Evolutionary conservation across 1,140 invertebrate species (phyloP).

Genomic region (Microplitis demolitor): DNA sequence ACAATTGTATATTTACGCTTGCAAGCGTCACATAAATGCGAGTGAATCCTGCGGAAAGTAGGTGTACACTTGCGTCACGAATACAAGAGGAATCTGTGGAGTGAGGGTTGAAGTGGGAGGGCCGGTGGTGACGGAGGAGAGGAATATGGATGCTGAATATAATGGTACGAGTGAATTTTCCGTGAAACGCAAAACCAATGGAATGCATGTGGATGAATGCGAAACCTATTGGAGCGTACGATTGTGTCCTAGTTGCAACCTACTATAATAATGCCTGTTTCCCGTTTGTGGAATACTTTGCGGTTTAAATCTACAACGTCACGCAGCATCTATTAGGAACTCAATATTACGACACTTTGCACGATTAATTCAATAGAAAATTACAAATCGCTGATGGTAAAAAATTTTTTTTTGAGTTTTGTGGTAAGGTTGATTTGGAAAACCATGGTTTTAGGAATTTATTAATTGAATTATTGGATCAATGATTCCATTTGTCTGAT

Average conservation of each 20-base stretch:
- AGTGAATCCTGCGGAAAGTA: slow-evolving; percentile 18
- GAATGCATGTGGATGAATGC: slow-evolving; percentile 36
- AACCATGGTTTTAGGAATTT: too few relatives aligned
- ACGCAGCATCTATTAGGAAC: too few relatives aligned
- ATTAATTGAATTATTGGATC: too few relatives aligned
- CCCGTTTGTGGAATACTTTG: slow-evolving; percentile 50
- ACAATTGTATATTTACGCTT: slow-evolving; percentile 34
- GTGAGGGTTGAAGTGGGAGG: too few relatives aligned
- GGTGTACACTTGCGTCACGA: slow-evolving; percentile 18
- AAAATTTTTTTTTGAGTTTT: too few relatives aligned
- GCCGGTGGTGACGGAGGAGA: slow-evolving; percentile 12
- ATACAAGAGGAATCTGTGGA: neutral
- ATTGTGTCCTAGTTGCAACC: slow-evolving; percentile 32
- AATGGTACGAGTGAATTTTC: slow-evolving; percentile 43
- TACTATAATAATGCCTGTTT: slow-evolving; percentile 43
- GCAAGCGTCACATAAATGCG: slow-evolving; percentile 23
- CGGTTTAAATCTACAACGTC: slow-evolving; percentile 43
- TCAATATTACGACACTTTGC: too few relatives aligned
- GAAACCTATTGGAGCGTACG: slow-evolving; percentile 41
- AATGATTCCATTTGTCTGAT: too few relatives aligned
- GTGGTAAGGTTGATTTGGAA: too few relatives aligned
- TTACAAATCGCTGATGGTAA: too few relatives aligned
- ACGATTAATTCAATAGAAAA: too few relatives aligned
- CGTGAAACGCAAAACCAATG: slow-evolving; percentile 46
- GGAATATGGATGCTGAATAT: neutral